These are phyloP conservation scores for Drosophila borealis DNA, from an alignment of 2,888 invertebrate genomes.

Conservation along the genomic window DNA sequence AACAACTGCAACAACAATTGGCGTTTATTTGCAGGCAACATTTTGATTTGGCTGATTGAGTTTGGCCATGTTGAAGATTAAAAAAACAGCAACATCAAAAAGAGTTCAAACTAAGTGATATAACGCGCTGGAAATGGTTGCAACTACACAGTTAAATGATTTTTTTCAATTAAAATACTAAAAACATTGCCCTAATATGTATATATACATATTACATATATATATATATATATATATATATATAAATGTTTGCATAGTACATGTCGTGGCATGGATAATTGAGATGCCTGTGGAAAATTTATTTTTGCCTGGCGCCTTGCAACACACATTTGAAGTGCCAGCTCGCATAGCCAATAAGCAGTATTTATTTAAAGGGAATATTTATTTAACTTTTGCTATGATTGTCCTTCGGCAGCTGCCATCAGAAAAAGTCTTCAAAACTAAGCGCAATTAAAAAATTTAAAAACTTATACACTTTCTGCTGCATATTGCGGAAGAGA, in stretches of 20 bases:
- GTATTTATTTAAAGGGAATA: no score
- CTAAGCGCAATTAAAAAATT: no score
- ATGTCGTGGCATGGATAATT: conserved; percentile 6
- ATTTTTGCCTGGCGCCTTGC: conserved; percentile 12
- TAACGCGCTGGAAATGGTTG: conserved; percentile 9
- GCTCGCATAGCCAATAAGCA: neutral
- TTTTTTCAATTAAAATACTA: conserved; percentile 37
- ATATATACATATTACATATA: neutral
- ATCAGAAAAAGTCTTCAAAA: no score
- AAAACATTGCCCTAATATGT: conserved; percentile 1
- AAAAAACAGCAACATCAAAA: conserved; percentile 1
- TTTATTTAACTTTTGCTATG: no score
- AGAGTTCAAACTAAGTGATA: neutral
- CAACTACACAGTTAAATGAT: conserved; percentile 20
- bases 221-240: neutral
- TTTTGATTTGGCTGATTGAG: conserved; percentile 73
- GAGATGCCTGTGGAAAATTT: conserved; percentile 15
- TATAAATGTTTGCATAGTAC: no score
- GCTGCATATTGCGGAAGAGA: no score
- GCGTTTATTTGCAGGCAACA: conserved; percentile 71
- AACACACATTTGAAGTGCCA: neutral
- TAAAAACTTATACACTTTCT: no score
- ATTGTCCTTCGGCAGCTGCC: no score
- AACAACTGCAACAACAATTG: conserved; percentile 49
- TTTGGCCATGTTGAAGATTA: conserved; percentile 37